Conservation (phyloP, 2,113 vertebrate species). For the Odontesthes bonariensis region DNA sequence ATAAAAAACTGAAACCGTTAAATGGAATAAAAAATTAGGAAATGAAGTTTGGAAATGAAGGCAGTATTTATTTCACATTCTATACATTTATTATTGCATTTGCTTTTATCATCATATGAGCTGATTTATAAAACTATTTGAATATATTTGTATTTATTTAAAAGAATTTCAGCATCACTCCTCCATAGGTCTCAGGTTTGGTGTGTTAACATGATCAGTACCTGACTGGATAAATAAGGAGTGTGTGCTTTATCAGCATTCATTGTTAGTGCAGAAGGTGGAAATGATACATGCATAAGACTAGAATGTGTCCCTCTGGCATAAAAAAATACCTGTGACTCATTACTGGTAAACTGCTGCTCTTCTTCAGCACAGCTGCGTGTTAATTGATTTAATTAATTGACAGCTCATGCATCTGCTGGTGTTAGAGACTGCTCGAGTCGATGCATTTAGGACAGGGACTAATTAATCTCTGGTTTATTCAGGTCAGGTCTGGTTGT, state of each 20-base stretch:
- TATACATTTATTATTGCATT: too few species aligned
- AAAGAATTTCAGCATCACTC: too few species aligned
- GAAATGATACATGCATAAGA: too few species aligned
- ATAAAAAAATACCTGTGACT: neutral
- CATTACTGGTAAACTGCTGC: neutral
- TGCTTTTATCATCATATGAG: too few species aligned
- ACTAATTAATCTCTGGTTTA: constrained; percentile 29
- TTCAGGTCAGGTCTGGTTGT: constrained; percentile 11
- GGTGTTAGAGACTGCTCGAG: neutral
- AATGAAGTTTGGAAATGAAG: too few species aligned
- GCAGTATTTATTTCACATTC: too few species aligned
- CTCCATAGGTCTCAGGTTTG: too few species aligned
- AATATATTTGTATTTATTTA: too few species aligned
- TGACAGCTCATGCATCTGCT: neutral
- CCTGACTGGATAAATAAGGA: neutral
- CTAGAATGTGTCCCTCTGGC: neutral
- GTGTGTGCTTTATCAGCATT: neutral
- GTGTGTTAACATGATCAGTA: neutral
- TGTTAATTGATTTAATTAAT: neutral
- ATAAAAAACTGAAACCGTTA: too few species aligned
- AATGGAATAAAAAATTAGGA: too few species aligned
- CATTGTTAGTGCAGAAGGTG: too few species aligned
- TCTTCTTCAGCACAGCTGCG: neutral
- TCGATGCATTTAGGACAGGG: constrained; percentile 1
- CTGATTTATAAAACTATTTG: too few species aligned